Conservation (phyloP, 2,888 invertebrate species). For the Venusia cambrica region DNA sequence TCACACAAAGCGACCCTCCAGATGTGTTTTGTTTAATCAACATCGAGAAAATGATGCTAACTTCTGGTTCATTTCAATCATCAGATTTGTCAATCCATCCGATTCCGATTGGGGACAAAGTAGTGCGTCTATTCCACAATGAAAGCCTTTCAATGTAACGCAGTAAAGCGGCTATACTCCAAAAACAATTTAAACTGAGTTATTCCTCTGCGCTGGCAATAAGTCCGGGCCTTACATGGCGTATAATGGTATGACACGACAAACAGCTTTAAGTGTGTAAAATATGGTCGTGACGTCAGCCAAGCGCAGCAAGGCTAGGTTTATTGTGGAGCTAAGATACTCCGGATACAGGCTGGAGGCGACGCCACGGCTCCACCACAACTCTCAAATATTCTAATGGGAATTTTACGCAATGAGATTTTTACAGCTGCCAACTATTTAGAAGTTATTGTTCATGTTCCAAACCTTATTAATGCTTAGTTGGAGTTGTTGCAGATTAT, state of each 20-base stretch:
- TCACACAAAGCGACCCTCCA: no score
- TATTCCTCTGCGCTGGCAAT: conserved; percentile 67
- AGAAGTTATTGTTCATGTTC: no score
- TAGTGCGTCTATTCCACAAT: conserved; percentile 57
- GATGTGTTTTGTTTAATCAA: no score
- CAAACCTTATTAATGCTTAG: no score
- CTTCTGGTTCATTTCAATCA: no score
- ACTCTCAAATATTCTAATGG: conserved; percentile 22
- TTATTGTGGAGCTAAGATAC: conserved; percentile 55
- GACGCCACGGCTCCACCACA: conserved; percentile 35
- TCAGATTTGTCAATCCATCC: neutral
- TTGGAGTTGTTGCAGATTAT: no score
- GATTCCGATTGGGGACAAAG: conserved; percentile 11
- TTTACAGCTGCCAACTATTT: conserved; percentile 4
- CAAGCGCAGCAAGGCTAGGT: conserved; percentile 64
- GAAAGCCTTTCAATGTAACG: conserved; percentile 62
- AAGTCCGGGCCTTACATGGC: conserved; percentile 75
- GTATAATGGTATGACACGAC: conserved; percentile 80
- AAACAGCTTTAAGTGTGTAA: conserved; percentile 80
- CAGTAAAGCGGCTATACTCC: conserved; percentile 61
- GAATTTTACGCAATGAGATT: conserved; percentile 16
- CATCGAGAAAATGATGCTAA: no score
- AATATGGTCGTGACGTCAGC: conserved; percentile 75
- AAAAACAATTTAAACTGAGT: conserved; percentile 76
- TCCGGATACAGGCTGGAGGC: conserved; percentile 48